Evolutionary conservation across 2,797 vertebrate species (phyloP), one percentile per base, ranked within the genome.

Genomic region (Paedocypris micromegethes): DNA sequence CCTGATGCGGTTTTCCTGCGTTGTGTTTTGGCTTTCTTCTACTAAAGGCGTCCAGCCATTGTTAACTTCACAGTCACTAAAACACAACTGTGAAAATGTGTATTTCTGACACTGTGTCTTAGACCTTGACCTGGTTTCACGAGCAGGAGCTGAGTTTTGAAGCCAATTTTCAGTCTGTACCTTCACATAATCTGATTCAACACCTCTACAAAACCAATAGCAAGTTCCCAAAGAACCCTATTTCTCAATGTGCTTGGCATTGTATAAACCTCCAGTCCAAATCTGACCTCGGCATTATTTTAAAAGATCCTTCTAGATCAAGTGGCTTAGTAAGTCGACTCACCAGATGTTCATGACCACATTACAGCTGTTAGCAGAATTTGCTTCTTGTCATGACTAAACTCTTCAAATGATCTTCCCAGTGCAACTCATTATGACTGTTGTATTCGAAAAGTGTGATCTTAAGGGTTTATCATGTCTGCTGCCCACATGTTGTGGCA

Each of bases 371-470:
- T 85, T 80, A 83, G 75, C 84, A 73, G 83, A 84, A 68, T 84
- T 84, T 84, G 78, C 80, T 82, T 82, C 76, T 82, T 81, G 83
- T 88, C 82, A 84, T 70, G 63, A 86, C 79, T 77, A 74, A 54
- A 69, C 42, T 85, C 81, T 78, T 77, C 81, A 74, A 73, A 73
- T 38, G 39, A 40, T 49, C 57, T 64, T 69, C 58, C 64, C 61
- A 53, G 55, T 61, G 55, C 45, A 73, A 59, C 60, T 51, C 58
- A 62, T 39, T 45, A 58, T 45, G 42, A 59, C 41, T 63, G 52
- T 66, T 61, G 65, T 41, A 62, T 47, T 41, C 43, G 45, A 51
- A 62, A 55, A 50, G 47, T 42, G 55, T 50, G 68, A 68, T 75
- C 46, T 68, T 48, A 57, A 47, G 4, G 50, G 47, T 9, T 42